phyloP scores from a whole-genome alignment of 2,113 vertebrate genomes.

The Naja naja region DNA sequence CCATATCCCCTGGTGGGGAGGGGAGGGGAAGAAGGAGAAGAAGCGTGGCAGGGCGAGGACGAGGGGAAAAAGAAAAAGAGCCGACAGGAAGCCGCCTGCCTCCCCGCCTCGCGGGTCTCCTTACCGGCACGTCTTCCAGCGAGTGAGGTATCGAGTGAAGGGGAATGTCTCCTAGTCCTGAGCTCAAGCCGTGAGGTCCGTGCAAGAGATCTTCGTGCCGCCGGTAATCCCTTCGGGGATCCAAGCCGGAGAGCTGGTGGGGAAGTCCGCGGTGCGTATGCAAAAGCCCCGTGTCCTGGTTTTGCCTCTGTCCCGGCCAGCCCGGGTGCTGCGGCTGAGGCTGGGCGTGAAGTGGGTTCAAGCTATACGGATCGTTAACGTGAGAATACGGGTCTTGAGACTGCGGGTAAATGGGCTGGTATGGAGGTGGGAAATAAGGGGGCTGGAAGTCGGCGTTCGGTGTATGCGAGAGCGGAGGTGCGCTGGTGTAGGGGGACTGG shows the following conservation, averaged over 20 bases:
- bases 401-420: conserved; percentile 96
- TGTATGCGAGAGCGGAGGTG: conserved; percentile 92
- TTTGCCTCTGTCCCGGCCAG: conserved; percentile 95
- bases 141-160: conserved; percentile 97
- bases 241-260: conserved; percentile 88
- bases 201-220: conserved; percentile 92
- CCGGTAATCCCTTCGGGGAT: conserved; percentile 91
- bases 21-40: too few relatives aligned
- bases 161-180: conserved; percentile 90
- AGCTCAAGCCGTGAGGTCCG: conserved; percentile 89
- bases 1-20: not conserved
- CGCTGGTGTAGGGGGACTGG: conserved; percentile 93
- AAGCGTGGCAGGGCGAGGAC: not conserved
- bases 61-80: rapidly evolving
- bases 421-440: conserved; percentile 92
- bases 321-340: conserved; percentile 94
- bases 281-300: conserved; percentile 90
- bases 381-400: conserved; percentile 98
- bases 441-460: conserved; percentile 96
- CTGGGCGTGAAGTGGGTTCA: conserved; percentile 94
- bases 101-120: conserved; percentile 11
- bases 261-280: conserved; percentile 94
- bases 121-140: conserved; percentile 98
- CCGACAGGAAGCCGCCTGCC: not conserved
- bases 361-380: conserved; percentile 97